Percentiles rank a stretch among this genome's conserved stretches.
phyloP scores from a whole-genome alignment of 2,113 vertebrate genomes.

The Aegithalos caudatus region DNA sequence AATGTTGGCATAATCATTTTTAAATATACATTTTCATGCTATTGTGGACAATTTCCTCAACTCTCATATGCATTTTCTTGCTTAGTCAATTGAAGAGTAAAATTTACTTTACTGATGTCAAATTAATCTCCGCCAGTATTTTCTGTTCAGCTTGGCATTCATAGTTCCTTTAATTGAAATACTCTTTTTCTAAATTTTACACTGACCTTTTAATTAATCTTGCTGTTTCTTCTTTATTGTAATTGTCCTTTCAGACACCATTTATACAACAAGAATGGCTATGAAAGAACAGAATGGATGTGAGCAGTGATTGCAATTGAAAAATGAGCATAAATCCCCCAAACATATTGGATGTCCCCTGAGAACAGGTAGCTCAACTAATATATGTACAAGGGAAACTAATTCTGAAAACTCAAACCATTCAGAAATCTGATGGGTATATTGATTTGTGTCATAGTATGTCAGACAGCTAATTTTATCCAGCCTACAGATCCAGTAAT shows the following conservation, averaged over 20 bases:
- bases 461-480: not conserved
- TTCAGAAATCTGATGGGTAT: not conserved
- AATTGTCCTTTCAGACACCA: not conserved
- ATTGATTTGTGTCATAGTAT: not conserved
- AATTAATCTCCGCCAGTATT: not conserved
- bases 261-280: not conserved
- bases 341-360: not conserved
- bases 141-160: not conserved
- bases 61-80: not conserved
- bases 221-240: not conserved
- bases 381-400: not conserved
- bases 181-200: not conserved
- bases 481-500: not conserved
- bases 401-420: not conserved
- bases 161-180: not conserved
- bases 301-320: not conserved
- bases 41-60: not conserved
- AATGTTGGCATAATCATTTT: not conserved
- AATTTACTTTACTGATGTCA: not conserved
- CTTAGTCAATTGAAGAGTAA: not conserved
- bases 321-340: not conserved
- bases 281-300: not conserved
- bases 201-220: not conserved
- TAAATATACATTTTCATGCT: not conserved
- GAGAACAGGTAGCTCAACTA: not conserved